A percentile compares a stretch with the other conserved stretches of the same genome.
These are phyloP conservation scores for Polietes domitor DNA, from an alignment of 2,888 invertebrate species.

Conservation along the genomic window DNA sequence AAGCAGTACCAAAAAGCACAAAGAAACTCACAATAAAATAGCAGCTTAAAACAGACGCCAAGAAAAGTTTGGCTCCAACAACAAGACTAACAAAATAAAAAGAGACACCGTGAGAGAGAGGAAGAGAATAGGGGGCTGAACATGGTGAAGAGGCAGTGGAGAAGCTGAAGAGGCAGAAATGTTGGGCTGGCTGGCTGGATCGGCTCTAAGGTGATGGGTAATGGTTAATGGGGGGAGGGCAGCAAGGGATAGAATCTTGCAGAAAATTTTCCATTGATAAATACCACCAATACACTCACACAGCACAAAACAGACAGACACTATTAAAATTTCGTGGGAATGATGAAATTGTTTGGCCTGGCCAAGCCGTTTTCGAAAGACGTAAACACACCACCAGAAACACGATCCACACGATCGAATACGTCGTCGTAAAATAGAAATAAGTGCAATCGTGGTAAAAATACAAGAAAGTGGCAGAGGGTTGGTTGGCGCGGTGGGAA, in stretches of 20 bases:
- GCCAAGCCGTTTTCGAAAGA: neutral
- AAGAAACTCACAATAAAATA: neutral
- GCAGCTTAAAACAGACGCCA: slow-evolving; percentile 2
- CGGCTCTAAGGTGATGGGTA: no score
- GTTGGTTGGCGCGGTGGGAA: no score
- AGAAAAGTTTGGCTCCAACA: slow-evolving; percentile 1
- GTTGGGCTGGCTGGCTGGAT: slow-evolving; percentile 4
- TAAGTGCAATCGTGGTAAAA: neutral
- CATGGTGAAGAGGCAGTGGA: neutral
- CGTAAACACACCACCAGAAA: neutral
- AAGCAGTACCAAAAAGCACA: neutral
- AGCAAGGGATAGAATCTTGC: slow-evolving; percentile 63
- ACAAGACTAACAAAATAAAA: slow-evolving; percentile 12
- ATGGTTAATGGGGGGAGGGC: slow-evolving; percentile 2
- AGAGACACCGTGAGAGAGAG: no score
- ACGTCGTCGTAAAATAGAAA: neutral
- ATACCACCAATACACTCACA: slow-evolving; percentile 3
- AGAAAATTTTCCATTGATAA: slow-evolving; percentile 76
- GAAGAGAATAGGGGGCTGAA: neutral
- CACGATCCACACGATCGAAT: neutral
- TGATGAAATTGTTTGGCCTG: slow-evolving; percentile 61
- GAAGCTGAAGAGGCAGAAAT: neutral
- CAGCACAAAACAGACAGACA: neutral
- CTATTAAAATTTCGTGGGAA: slow-evolving; percentile 58
- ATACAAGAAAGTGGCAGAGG: neutral